These are phyloP conservation scores for Ceyx melanurus DNA, from an alignment of 2,113 vertebrate species.

Conservation along the genomic window DNA sequence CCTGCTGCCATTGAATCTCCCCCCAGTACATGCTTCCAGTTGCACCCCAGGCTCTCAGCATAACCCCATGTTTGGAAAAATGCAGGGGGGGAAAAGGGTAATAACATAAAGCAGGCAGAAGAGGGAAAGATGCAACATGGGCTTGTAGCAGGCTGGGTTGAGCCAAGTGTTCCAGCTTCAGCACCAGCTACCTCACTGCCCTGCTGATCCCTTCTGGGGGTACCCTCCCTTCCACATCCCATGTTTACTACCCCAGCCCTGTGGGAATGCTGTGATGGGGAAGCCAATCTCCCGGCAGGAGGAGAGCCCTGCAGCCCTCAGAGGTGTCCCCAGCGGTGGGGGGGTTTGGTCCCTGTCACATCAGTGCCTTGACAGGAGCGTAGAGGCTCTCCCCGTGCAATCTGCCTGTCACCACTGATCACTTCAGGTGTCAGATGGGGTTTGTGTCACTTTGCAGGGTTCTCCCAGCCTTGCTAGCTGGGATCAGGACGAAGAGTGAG, in stretches of 20 bases:
- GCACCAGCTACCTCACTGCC: fast-evolving
- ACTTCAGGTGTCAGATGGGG: constrained; percentile 24
- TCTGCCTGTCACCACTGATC: neutral
- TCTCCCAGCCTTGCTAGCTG: fast-evolving
- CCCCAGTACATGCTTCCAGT: too few species aligned
- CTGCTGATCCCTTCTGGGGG: neutral
- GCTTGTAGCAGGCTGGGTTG: neutral
- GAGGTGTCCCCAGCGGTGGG: neutral
- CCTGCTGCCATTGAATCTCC: fast-evolving
- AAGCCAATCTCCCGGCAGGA: neutral
- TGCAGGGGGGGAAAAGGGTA: neutral
- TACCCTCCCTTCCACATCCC: neutral
- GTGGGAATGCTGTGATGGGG: fast-evolving
- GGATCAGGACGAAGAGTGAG: neutral
- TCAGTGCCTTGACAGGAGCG: neutral
- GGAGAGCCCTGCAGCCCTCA: neutral
- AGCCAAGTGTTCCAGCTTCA: neutral
- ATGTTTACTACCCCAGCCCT: neutral
- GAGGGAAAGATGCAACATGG: neutral
- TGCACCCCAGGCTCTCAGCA: neutral
- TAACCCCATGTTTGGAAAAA: neutral
- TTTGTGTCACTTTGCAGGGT: neutral
- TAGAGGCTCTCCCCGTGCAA: neutral
- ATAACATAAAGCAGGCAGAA: neutral
- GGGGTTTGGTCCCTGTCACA: neutral